Conservation (phyloP, 2,888 invertebrate genomes). For the Therioaphis trifolii region DNA sequence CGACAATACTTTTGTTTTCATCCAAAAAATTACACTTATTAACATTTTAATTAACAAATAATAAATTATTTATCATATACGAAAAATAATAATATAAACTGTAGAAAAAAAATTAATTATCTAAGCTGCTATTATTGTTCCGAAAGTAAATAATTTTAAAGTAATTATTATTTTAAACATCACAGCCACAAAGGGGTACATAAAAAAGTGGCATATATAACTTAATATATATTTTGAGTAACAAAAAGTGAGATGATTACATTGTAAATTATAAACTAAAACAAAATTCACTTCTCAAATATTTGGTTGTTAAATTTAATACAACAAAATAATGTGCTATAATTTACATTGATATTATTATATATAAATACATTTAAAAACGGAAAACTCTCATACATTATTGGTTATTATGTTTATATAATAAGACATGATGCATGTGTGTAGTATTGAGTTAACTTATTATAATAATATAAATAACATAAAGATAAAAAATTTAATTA, state of each 20-base stretch:
- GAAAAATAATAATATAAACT: neutral
- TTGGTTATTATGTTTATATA: neutral
- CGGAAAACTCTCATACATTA: neutral
- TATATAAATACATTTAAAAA: neutral
- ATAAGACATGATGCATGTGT: neutral
- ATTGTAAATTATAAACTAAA: neutral
- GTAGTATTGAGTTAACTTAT: neutral
- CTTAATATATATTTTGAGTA: conserved; percentile 5
- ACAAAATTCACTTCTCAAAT: neutral
- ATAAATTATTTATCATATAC: neutral
- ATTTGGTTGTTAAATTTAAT: neutral
- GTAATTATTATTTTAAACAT: conserved; percentile 37
- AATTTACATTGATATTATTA: neutral
- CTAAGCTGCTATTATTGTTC: neutral
- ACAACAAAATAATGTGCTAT: neutral
- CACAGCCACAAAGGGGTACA: conserved; percentile 45
- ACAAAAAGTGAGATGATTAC: neutral
- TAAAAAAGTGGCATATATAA: conserved; percentile 27
- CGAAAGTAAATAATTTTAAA: neutral
- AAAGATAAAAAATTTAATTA: conserved; percentile 1
- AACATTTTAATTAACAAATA: conserved; percentile 3
- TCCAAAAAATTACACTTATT: neutral
- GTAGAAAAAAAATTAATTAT: conserved; percentile 27
- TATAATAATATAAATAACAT: neutral
- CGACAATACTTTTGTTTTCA: neutral